Conservation (phyloP, 2,888 invertebrate species). For the Drosophila barbarae region DNA sequence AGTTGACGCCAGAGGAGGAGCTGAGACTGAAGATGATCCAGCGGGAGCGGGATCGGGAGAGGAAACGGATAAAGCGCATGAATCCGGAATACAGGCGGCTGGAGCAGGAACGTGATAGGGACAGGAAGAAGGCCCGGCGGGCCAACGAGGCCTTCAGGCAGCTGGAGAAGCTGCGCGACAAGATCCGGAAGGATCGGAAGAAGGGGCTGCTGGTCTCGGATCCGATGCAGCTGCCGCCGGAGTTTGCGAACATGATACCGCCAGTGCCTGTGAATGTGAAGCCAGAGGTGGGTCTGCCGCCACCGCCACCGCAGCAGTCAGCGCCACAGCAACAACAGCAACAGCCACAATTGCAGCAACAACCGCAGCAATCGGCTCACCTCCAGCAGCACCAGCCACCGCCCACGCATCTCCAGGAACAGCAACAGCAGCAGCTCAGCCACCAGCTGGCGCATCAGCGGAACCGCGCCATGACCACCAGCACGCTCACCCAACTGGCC, state of each 20-base stretch:
- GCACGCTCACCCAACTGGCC: constrained; percentile 53
- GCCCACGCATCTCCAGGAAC: constrained; percentile 55
- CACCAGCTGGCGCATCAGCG: constrained; percentile 50
- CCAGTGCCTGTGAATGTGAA: constrained; percentile 66
- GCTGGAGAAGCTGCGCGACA: constrained; percentile 77
- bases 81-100: constrained; percentile 77
- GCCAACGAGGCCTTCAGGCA: constrained; percentile 77
- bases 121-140: constrained; percentile 77
- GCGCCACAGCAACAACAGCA: constrained; percentile 47
- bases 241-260: constrained; percentile 73
- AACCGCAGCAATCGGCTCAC: constrained; percentile 35
- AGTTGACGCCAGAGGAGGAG: constrained; percentile 78
- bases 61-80: constrained; percentile 77
- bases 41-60: constrained; percentile 77
- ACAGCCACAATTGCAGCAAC: constrained; percentile 46
- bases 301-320: constrained; percentile 58
- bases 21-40: constrained; percentile 77
- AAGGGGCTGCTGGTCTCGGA: constrained; percentile 75
- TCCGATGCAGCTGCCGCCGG: constrained; percentile 68
- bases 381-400: constrained; percentile 51
- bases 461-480: constrained; percentile 48
- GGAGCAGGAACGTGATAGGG: constrained; percentile 78
- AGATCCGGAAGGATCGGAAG: constrained; percentile 78
- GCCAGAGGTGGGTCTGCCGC: constrained; percentile 73
- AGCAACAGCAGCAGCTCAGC: constrained; percentile 43